Evolutionary conservation across 1,140 invertebrate species (phyloP).

Genomic region (Bombus sylvicola): DNA sequence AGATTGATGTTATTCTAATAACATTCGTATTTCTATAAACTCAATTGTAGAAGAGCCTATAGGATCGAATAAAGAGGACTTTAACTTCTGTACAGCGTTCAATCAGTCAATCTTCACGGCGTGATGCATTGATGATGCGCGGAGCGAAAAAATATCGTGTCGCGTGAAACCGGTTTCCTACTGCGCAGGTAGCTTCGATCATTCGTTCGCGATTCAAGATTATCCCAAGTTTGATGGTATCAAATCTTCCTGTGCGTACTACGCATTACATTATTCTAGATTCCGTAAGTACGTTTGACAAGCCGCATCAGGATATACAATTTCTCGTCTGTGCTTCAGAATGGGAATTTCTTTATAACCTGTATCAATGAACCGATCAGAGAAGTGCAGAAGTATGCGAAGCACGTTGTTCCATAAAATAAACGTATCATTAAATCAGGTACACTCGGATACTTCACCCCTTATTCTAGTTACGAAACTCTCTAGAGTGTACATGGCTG

Average conservation of each 20-base stretch:
- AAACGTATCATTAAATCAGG: constrained; percentile 47
- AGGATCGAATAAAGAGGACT: background rate
- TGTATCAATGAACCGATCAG: constrained; percentile 17
- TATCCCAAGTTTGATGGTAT: constrained; percentile 55
- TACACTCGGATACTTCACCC: constrained; percentile 34
- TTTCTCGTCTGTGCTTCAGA: constrained; percentile 3
- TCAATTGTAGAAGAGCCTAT: background rate
- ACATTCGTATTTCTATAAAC: no score
- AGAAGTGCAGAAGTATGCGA: constrained; percentile 13
- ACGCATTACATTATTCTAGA: constrained; percentile 53
- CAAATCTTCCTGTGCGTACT: constrained; percentile 19
- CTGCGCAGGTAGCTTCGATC: constrained; percentile 51
- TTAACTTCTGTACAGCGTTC: background rate
- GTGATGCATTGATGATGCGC: constrained; percentile 49
- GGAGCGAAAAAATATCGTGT: constrained; percentile 60
- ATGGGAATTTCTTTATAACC: constrained; percentile 16
- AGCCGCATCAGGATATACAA: background rate
- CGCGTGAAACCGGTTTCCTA: constrained; percentile 63
- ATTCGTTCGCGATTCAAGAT: constrained; percentile 39
- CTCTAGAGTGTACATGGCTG: constrained; percentile 11
- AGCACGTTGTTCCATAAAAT: constrained; percentile 5
- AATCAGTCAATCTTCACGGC: constrained; percentile 57
- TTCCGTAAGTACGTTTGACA: constrained; percentile 34
- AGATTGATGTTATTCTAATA: no score
- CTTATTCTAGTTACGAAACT: constrained; percentile 44